These are phyloP conservation scores for Carpatolechia fugitivella DNA, from an alignment of 2,888 invertebrate genomes.

Conservation along the genomic window DNA sequence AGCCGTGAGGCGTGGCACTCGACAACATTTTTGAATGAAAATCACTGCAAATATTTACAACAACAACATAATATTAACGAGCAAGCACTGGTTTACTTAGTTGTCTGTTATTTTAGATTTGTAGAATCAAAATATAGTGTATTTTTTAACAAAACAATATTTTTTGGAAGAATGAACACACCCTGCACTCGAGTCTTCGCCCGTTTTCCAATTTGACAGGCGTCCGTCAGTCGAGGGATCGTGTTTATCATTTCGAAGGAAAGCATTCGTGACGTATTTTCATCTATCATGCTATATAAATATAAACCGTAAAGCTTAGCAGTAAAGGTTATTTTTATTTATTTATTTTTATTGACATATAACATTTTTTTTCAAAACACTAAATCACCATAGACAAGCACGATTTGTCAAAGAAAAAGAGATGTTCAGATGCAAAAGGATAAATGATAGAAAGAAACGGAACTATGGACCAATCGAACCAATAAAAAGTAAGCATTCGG, in stretches of 20 bases:
- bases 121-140: background rate
- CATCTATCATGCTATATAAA: background rate
- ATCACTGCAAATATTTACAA: conserved; percentile 16
- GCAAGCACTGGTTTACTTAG: background rate
- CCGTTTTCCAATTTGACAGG: conserved; percentile 7
- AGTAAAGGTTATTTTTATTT: background rate
- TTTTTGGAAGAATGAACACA: conserved; percentile 11
- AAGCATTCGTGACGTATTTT: background rate
- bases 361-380: background rate
- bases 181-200: conserved; percentile 2
- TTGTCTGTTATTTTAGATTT: background rate
- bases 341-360: background rate
- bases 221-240: conserved; percentile 2
- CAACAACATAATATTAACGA: background rate
- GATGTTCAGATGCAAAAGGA: background rate
- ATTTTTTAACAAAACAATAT: background rate
- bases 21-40: conserved; percentile 60
- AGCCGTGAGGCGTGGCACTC: conserved; percentile 66
- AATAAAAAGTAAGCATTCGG: no score
- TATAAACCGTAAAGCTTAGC: background rate
- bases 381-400: background rate
- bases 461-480: background rate
- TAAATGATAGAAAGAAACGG: background rate
- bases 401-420: background rate
- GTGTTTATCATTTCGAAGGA: background rate